Evolutionary conservation across 1,140 invertebrate species (phyloP), one percentile per base, ranked within the genome.

Genomic region (Ceratosolen solmsi): DNA sequence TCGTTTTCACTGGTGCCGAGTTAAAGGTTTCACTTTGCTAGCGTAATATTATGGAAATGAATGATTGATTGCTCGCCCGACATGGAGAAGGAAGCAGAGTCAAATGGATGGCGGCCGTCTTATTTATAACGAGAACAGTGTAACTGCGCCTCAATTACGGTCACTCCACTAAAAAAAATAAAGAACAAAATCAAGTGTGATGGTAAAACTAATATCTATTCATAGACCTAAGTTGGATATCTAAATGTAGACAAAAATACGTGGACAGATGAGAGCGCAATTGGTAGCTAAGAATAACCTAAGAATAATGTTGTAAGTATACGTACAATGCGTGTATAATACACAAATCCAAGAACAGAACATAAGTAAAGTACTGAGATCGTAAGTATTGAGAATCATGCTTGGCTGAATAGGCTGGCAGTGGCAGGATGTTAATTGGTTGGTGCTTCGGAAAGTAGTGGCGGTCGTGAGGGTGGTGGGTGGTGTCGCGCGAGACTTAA

Each of bases 361-460:
- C 30, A 41, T 71, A 70, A 33, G n/a, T 70, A 70, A n/a, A 70
- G n/a, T 41, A 72, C 75, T 84, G 51, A 82, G 49, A 82, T 82
- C 25, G 46, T 77, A 65, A 70, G 5, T 7, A n/a, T 68, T 72
- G 83, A 87, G 84, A 85, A 51, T 88, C 89, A 90, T 90, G 89
- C 89, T 89, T 89, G 89, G 89, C 88, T 89, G 87, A 89, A 56
- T 89, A 88, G 87, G 85, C 87, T 89, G 86, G 84, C 87, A 88
- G 87, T 88, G 85, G 83, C 88, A 84, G 87, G 88, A 88, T 90
- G 89, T 90, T 89, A 84, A 79, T 79, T 83, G 58, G 68, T 87
- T 90, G 85, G 87, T 90, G 89, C 89, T 90, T 75, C 89, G 89
- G 87, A 90, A 87, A 90, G 85, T 88, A 86, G 86, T 87, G 86